Conservation (phyloP, 2,113 vertebrate genomes). For the Murina feae region DNA sequence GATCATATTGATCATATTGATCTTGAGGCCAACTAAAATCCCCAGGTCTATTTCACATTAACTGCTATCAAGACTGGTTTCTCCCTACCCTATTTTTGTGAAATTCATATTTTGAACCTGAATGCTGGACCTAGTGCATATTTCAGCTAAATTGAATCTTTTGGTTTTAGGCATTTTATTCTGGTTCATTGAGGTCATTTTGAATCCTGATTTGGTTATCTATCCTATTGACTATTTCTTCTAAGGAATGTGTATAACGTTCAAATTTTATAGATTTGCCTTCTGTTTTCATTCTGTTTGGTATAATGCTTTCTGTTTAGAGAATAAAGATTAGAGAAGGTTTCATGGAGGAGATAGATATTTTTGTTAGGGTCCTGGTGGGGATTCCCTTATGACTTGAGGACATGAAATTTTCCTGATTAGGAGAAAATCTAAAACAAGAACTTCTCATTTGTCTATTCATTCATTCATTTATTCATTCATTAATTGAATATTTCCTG, state of each 20-base stretch:
- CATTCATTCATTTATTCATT: neutral
- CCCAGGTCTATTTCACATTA: constrained; percentile 31
- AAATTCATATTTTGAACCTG: constrained; percentile 49
- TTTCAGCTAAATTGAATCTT: constrained; percentile 29
- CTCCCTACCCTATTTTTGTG: constrained; percentile 18
- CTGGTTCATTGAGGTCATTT: constrained; percentile 45
- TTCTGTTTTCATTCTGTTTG: neutral
- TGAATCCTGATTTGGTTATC: constrained; percentile 13
- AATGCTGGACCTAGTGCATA: neutral
- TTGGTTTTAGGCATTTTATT: constrained; percentile 3
- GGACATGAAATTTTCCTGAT: neutral
- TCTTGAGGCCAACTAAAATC: constrained; percentile 52
- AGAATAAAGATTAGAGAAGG: neutral
- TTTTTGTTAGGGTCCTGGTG: neutral
- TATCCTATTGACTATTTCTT: constrained; percentile 30
- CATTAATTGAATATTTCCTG: neutral
- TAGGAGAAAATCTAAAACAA: constrained; percentile 14
- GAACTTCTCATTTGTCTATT: neutral
- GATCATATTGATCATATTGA: constrained; percentile 35
- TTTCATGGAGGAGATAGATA: neutral
- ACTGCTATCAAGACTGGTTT: neutral
- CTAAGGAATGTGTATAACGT: constrained; percentile 7
- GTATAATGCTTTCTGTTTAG: neutral
- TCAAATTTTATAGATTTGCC: neutral
- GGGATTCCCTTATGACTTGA: neutral